Conservation (phyloP, 2,797 vertebrate genomes). For the Lindbergichthys nudifrons region DNA sequence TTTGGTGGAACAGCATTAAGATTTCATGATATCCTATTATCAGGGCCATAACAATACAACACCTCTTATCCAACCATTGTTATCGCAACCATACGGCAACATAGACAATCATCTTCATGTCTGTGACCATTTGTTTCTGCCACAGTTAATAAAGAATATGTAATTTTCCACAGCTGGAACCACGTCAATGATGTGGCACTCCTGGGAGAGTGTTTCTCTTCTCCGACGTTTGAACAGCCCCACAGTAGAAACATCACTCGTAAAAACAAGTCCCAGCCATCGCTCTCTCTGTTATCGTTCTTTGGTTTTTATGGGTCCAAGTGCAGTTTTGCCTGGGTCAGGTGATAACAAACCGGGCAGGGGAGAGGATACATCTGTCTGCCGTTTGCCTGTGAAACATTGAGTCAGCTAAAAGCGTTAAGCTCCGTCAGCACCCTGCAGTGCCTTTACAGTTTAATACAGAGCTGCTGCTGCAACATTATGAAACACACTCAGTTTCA, state of each 20-base stretch:
- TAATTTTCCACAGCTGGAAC: neutral
- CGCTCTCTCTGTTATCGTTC: constrained; percentile 59
- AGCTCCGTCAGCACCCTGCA: constrained; percentile 80
- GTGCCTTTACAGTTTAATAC: constrained; percentile 77
- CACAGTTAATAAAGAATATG: neutral
- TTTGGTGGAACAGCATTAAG: no score
- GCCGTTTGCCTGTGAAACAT: constrained; percentile 72
- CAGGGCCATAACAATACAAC: no score
- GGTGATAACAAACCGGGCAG: constrained; percentile 69
- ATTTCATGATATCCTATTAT: no score
- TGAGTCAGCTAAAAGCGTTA: constrained; percentile 81
- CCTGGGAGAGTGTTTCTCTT: constrained; percentile 12
- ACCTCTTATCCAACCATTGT: no score
- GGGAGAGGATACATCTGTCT: constrained; percentile 73
- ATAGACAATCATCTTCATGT: neutral
- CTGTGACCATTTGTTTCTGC: neutral
- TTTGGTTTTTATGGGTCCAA: constrained; percentile 59
- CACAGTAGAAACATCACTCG: constrained; percentile 56
- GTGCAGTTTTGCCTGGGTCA: constrained; percentile 70
- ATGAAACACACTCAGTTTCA: constrained; percentile 48
- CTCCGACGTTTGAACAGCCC: constrained; percentile 33
- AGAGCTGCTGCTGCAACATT: constrained; percentile 56
- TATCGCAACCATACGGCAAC: neutral
- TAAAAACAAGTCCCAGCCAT: constrained; percentile 50
- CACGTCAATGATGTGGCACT: neutral